Percentiles rank a stretch among this genome's conserved stretches.
These are phyloP conservation scores for Megaustenia siamemsis DNA, from an alignment of 2,888 invertebrate genomes.

Conservation along the genomic window DNA sequence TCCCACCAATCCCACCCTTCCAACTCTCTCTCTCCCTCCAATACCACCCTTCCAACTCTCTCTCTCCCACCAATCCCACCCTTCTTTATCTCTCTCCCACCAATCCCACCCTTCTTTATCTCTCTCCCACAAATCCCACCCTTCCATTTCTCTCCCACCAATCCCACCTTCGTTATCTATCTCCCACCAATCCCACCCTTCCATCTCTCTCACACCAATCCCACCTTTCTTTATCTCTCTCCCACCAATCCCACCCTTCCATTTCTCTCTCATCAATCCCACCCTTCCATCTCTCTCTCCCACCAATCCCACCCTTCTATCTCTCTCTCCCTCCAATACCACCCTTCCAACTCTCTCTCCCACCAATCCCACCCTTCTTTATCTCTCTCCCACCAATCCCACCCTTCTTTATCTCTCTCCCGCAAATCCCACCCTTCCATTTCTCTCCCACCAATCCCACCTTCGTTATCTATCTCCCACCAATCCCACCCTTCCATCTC, in stretches of 20 bases:
- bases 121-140: background rate
- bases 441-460: too few species aligned
- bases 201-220: background rate
- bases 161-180: background rate
- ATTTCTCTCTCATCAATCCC: background rate
- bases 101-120: background rate
- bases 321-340: too few species aligned
- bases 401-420: slow-evolving; percentile 32
- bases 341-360: too few species aligned
- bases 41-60: background rate
- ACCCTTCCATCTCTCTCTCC: too few species aligned
- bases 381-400: too few species aligned
- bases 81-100: background rate
- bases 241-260: too few species aligned
- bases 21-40: background rate
- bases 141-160: background rate
- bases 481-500: too few species aligned
- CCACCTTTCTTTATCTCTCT: background rate
- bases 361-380: too few species aligned
- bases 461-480: too few species aligned
- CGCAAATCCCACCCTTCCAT: too few species aligned
- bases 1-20: too few species aligned
- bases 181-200: background rate
- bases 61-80: background rate
- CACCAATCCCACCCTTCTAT: too few species aligned